These are phyloP conservation scores for Aleiodes testaceus DNA, from an alignment of 2,888 invertebrate genomes.

Conservation along the genomic window DNA sequence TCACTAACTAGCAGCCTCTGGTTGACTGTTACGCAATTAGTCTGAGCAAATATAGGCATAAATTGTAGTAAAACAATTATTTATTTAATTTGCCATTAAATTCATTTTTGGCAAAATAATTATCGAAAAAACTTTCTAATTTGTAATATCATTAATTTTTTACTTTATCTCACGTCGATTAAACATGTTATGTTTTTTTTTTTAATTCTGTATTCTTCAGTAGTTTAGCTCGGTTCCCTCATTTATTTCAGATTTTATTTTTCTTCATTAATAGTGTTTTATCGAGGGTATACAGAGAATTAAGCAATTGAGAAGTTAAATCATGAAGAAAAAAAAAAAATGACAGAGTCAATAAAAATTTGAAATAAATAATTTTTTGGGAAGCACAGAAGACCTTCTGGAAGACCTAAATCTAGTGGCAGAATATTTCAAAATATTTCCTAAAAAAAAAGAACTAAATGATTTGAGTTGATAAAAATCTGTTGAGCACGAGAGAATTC, in stretches of 20 bases:
- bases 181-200: conserved; percentile 6
- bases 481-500: background rate
- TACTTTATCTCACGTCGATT: conserved; percentile 26
- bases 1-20: conserved; percentile 69
- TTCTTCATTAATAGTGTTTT: background rate
- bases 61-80: conserved; percentile 46
- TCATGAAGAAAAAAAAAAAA: background rate
- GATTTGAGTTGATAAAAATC: conserved; percentile 2
- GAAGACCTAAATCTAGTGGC: conserved; percentile 42
- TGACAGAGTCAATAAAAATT: background rate
- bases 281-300: background rate
- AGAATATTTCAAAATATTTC: conserved; percentile 31
- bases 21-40: conserved; percentile 68
- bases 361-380: background rate
- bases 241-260: background rate
- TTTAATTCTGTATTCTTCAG: conserved; percentile 28
- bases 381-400: conserved; percentile 8
- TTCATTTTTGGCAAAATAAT: conserved; percentile 21
- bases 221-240: background rate
- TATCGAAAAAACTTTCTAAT: conserved; percentile 31
- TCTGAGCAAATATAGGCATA: conserved; percentile 66
- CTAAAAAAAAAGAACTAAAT: background rate
- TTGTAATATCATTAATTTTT: conserved; percentile 32
- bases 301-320: background rate
- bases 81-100: conserved; percentile 3